A percentile compares a stretch with the other conserved stretches of the same genome.
phyloP scores from a whole-genome alignment of 2,113 vertebrate species.

The Ceuthmochares aereus region DNA sequence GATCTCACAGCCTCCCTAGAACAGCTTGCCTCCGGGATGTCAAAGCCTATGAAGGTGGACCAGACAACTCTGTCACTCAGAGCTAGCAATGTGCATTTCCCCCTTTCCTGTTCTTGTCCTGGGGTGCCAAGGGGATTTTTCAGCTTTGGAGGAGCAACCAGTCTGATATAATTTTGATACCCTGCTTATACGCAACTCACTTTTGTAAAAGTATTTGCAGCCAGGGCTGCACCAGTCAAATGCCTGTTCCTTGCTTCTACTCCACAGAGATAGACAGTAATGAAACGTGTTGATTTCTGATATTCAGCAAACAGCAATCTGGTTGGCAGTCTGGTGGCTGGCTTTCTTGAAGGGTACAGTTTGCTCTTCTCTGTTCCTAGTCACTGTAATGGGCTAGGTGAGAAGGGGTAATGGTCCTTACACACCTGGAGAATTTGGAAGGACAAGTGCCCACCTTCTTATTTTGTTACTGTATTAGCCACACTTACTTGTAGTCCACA shows the following conservation, averaged over 20 bases:
- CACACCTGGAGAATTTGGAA: not conserved
- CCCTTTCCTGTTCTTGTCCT: not conserved
- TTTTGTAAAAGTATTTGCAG: not conserved
- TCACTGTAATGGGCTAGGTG: not conserved
- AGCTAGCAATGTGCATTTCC: not conserved
- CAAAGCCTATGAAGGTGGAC: not conserved
- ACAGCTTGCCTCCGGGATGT: rapidly evolving
- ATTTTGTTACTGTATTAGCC: not conserved
- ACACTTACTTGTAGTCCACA: not conserved
- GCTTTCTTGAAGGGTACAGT: not conserved
- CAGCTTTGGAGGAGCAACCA: not conserved
- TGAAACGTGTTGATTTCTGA: not conserved
- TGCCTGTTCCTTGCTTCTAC: not conserved
- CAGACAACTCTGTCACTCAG: not conserved
- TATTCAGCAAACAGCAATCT: not conserved
- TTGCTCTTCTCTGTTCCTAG: not conserved
- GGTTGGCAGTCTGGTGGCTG: not conserved
- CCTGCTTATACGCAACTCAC: not conserved
- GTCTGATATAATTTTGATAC: not conserved
- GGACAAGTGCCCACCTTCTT: not conserved
- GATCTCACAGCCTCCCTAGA: not conserved
- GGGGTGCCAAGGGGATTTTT: not conserved
- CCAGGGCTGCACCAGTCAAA: not conserved
- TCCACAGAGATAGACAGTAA: not conserved
- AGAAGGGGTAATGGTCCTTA: not conserved